Evolutionary conservation across 2,797 vertebrate species (phyloP).

Genomic region (Melanotaenia parkinsoni): DNA sequence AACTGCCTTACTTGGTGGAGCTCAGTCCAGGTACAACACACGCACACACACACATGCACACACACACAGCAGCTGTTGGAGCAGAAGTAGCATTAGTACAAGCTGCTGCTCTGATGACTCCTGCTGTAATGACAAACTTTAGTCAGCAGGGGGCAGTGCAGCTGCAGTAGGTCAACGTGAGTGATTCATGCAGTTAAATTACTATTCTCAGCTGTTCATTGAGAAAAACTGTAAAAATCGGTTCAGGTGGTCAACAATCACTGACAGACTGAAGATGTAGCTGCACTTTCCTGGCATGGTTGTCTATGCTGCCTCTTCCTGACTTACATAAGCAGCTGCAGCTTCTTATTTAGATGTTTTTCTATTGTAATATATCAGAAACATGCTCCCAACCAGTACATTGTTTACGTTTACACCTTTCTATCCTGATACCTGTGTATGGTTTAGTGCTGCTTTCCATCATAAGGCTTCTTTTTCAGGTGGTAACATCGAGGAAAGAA

Average conservation of each 20-base stretch:
- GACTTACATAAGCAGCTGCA: not conserved
- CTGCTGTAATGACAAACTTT: constrained; percentile 14
- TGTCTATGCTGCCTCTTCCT: not conserved
- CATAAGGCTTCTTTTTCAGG: not conserved
- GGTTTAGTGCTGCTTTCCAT: not conserved
- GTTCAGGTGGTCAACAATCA: not conserved
- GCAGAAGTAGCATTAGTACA: not conserved
- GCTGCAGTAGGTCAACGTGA: constrained; percentile 36
- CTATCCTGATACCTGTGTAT: not conserved
- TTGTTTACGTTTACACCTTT: not conserved
- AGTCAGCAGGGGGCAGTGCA: constrained; percentile 39
- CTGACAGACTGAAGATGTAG: not conserved
- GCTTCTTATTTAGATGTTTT: not conserved
- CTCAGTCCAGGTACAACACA: constrained; percentile 91
- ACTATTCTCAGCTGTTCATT: constrained; percentile 25
- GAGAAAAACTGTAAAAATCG: constrained; percentile 1
- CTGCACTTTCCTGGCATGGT: constrained; percentile 3
- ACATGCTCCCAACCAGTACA: not conserved
- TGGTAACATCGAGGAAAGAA: not conserved
- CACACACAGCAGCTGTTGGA: not conserved
- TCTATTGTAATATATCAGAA: not conserved
- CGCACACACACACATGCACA: not conserved
- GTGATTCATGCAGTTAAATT: constrained; percentile 27
- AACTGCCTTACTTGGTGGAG: constrained; percentile 96
- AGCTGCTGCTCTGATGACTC: not conserved